Evolutionary conservation across 92 coral and sea anemone species (phyloP), one percentile per base, ranked within the genome.

Genomic region (Phenganax stokvisi): DNA sequence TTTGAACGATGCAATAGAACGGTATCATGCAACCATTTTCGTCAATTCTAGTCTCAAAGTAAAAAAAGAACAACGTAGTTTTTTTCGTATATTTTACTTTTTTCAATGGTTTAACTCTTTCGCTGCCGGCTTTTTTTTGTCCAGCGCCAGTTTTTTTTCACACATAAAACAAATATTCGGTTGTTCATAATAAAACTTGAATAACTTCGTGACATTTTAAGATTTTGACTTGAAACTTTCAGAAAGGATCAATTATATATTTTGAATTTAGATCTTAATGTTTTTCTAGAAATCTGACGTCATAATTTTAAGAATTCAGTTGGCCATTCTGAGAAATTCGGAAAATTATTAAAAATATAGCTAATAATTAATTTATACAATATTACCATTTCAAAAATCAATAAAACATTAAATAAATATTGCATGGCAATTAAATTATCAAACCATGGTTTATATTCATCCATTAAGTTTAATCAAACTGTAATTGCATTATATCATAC

Each of bases 181-280:
- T n/a, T 60, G 17, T 60, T 16, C 66, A 60, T 60, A 0, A 10
- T 10, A 60, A 60, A 10, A 60, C 15, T 60, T 10, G 66, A 60
- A 60, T 60, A 60, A 10, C 66, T 60, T n/a, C 17, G n/a, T 12
- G 17, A 6, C 15, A 12, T 6, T 60, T 60, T 10, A 60, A 60
- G 15, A 60, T 60, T 6, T 60, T n/a, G 15, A 60, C 66, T 60
- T 60, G 66, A 60, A 60, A 60, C 66, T 60, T 60, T 60, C 66
- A 60, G n/a, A 60, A 60, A 10, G 6, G 7, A 60, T n/a, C 17
- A 60, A 60, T 6, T 60, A 12, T 60, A 6, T 12, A 6, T 12
- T n/a, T 6, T 12, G 15, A 27, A 60, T 10, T 60, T 16, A 60
- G 6, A 60, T 60, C 17, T 12, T 60, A 27, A 16, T 12, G 17